Evolutionary conservation across 2,113 vertebrate genomes (phyloP), one percentile per base, ranked within the genome.

Genomic region (Redunca redunca): DNA sequence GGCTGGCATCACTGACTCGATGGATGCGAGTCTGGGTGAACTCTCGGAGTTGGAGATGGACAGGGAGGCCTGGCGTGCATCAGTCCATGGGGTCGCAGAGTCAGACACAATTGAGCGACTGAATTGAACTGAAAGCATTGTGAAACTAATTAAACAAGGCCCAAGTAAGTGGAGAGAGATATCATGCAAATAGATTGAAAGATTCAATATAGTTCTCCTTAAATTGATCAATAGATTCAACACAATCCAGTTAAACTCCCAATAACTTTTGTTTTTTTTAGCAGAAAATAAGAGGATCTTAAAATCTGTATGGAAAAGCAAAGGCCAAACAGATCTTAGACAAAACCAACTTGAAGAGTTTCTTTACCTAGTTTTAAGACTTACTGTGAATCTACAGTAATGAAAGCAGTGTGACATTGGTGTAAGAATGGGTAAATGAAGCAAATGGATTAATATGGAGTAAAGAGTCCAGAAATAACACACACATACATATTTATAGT

Each of bases 111-210:
- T n/a, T 71, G 64, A 71, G n/a, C 0, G 1, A 10, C 19, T 36
- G 64, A 71, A 71, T 9, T 71, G n/a, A 71, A 36, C n/a, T 36
- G 64, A 82, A 93, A 97, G 58, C 46, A 86, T 62, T 92, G 60
- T 82, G 67, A 87, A 88, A 94, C 9, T 96, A 96, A 89, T 88
- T 89, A 95, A 77, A 85, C 52, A 82, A 95, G 40, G 14, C 58
- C 53, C 89, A 55, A 91, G 81, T 60, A 95, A 91, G n/a, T 46
- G 40, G 46, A 82, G 28, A 62, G 23, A 48, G 50, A 64, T 81
- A 62, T 67, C 48, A 78, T 58, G 48, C 94, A 19, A 88, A 26
- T 95, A 53, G 43, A 91, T 80, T 92, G 71, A 4, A 50, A 93
- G 60, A 84, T 19, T 95, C 57, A 81, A 1, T 93, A 89, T 81